phyloP scores from a whole-genome alignment of 2,888 invertebrate species.

The Megastigmus dorsalis region DNA sequence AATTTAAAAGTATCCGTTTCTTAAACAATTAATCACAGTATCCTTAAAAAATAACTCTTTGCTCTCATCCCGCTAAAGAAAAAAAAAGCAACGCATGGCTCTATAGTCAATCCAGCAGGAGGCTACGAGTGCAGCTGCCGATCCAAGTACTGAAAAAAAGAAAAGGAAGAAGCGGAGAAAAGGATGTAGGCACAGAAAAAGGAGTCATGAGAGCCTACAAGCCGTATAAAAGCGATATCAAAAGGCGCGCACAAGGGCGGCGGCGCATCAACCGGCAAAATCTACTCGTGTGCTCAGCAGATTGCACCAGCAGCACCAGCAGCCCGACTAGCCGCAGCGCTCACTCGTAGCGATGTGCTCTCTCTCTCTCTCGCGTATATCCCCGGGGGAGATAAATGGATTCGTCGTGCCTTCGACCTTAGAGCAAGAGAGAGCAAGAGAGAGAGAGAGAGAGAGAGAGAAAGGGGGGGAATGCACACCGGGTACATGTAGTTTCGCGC shows the following conservation, averaged over 20 bases:
- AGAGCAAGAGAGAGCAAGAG: conserved; percentile 43
- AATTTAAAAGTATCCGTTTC: too few species aligned
- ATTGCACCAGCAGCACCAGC: neutral
- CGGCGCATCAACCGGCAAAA: conserved; percentile 20
- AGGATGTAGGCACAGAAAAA: neutral
- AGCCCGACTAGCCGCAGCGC: too few species aligned
- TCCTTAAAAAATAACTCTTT: too few species aligned
- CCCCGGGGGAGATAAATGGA: conserved; percentile 64
- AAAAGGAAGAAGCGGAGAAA: neutral
- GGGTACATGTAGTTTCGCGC: conserved; percentile 61
- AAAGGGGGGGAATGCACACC: neutral
- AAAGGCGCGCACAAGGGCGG: conserved; percentile 15
- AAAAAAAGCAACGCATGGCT: too few species aligned
- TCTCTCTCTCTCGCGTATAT: neutral
- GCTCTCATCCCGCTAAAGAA: too few species aligned
- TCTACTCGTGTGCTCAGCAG: neutral
- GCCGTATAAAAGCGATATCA: conserved; percentile 15
- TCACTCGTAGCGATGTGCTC: neutral
- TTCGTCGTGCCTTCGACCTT: conserved; percentile 64
- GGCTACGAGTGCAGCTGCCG: conserved; percentile 25
- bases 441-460: conserved; percentile 1
- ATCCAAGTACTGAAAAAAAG: conserved; percentile 9
- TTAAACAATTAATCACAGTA: too few species aligned
- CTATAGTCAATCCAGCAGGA: neutral
- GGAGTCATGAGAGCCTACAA: neutral